Percentiles rank a stretch among this genome's conserved stretches.
Conservation (phyloP, 2,797 vertebrate genomes). For the Falco rusticolus region DNA sequence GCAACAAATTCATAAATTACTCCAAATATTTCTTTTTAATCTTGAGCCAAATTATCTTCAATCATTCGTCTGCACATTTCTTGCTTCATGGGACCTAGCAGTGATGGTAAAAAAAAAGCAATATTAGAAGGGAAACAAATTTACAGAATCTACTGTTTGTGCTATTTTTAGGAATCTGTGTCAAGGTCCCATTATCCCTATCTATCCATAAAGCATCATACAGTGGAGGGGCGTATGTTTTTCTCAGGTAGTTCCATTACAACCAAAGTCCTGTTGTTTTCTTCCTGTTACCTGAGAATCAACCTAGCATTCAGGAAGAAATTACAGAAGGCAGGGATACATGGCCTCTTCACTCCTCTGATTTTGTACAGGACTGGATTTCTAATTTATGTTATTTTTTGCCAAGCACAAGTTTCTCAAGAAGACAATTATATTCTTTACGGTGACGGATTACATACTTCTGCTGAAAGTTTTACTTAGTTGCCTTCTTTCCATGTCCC, state of each 20-base stretch:
- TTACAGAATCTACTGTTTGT: not conserved
- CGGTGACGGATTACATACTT: not conserved
- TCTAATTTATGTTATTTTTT: not conserved
- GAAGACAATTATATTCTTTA: not conserved
- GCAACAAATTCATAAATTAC: not conserved
- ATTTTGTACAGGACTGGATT: not conserved
- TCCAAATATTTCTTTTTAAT: not conserved
- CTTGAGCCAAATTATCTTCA: not conserved
- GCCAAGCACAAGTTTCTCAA: not conserved
- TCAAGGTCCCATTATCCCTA: not conserved
- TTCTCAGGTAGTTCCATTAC: not conserved
- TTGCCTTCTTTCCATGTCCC: not conserved
- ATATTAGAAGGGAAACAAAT: not conserved
- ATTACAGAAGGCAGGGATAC: not conserved
- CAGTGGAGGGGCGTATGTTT: not conserved
- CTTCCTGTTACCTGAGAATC: not conserved
- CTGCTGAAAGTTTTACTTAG: not conserved
- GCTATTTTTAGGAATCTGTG: not conserved
- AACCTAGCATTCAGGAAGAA: not conserved
- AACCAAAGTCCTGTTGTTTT: not conserved
- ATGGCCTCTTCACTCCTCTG: not conserved
- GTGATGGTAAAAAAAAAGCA: fast-evolving
- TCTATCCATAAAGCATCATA: not conserved
- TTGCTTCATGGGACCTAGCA: not conserved
- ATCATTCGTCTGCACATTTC: not conserved